A percentile compares a stretch with the other conserved stretches of the same genome.
These are phyloP conservation scores for Aphelenchoides avenae DNA, from an alignment of 1,140 invertebrate genomes.

Conservation along the genomic window DNA sequence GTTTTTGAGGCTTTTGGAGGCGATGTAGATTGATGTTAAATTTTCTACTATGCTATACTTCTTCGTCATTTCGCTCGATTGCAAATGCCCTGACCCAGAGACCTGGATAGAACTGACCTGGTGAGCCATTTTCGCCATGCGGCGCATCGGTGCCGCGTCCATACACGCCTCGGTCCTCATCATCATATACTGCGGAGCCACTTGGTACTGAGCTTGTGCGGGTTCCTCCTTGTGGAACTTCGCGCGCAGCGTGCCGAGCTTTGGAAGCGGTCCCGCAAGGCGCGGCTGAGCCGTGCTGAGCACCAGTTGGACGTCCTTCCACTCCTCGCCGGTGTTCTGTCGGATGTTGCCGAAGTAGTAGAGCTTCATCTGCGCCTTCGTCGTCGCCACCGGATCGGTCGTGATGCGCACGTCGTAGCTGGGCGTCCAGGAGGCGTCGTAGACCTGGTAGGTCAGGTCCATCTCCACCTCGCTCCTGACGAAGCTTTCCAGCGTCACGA, in stretches of 20 bases:
- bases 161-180: constrained; percentile 11
- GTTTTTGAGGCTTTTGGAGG: too few species aligned
- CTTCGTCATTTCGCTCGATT: too few species aligned
- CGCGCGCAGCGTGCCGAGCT: constrained; percentile 51
- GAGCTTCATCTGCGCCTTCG: too few species aligned
- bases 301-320: constrained; percentile 58
- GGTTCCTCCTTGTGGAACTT: constrained; percentile 42
- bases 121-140: too few species aligned
- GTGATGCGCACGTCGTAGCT: too few species aligned
- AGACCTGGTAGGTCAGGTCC: constrained; percentile 60
- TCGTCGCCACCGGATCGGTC: too few species aligned
- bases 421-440: constrained; percentile 58
- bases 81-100: too few species aligned
- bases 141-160: too few species aligned
- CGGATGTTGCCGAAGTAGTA: constrained; percentile 60
- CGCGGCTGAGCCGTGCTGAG: constrained; percentile 60
- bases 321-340: constrained; percentile 61
- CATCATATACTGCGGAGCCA: not conserved
- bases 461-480: constrained; percentile 35
- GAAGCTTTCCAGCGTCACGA: constrained; percentile 18
- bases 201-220: not conserved
- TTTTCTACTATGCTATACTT: too few species aligned
- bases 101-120: too few species aligned
- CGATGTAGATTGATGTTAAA: too few species aligned
- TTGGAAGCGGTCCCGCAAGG: constrained; percentile 60